Base-by-base conservation (phyloP, 2,888 invertebrate species). In the Dichetophora obliterata region DNA sequence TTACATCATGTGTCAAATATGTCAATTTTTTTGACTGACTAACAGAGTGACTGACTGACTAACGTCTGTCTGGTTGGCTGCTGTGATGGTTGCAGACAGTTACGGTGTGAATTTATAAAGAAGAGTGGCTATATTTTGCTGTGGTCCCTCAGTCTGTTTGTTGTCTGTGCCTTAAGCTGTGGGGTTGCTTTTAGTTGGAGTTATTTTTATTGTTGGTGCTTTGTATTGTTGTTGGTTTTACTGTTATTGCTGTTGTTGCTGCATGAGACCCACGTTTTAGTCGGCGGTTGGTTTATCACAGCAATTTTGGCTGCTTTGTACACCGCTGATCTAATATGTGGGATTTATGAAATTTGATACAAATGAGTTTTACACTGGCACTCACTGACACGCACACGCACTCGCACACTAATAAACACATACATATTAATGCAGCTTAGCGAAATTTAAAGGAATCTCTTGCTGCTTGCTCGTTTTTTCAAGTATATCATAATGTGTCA, bases 1-100 rank as follows among this genome's bases (percentile, higher is more conserved):
- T 87, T 85, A 85, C 86, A 86, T 82, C 83, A 82, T 83, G 83
- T 87, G 86, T 86, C 84, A 87, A 86, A 87, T 86, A 82, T 86
- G 86, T 86, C 85, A 87, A 85, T 83, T 83, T 82, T 82, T 31
- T 31, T 31, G 5, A 31, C 31, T 31, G 31, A 4, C 3, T 31
- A 31, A 31, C 31, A 4, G 31, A 31, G 31, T 81, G 84, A 68
- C 68, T 50, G 50, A 50, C 24, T 27, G 16, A 63, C 9, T 31
- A 4, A 61, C 61, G 37, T 34, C 34, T 43, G 34, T 66, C 82
- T 3, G 27, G 24, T 16, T 22, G 27, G 5, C 24, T 59, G 57
- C 8, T 4, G 11, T n/a, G 19, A 27, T 22, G 22, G 24, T 11
- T 14, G 57, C 0, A 8, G 54, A 19, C 19, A 19, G 54, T 22